A percentile compares a stretch with the other conserved stretches of the same genome.
phyloP scores from a whole-genome alignment of 1,140 invertebrate genomes.

The Oscheius sp. region DNA sequence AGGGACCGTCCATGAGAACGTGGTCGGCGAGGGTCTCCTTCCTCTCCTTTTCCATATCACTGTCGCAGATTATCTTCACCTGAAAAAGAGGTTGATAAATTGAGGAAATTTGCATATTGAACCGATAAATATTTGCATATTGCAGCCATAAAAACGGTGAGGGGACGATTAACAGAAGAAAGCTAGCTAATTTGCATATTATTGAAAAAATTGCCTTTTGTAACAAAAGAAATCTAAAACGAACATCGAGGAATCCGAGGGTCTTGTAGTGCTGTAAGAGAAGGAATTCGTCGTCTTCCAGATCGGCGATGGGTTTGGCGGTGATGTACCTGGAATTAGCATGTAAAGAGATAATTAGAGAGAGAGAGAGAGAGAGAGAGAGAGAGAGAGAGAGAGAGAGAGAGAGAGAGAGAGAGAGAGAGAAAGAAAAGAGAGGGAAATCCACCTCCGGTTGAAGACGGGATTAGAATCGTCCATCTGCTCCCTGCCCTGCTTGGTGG shows the following conservation, averaged over 20 bases:
- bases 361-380: no score
- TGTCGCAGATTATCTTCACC: constrained; percentile 6
- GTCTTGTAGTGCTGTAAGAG: constrained; percentile 69
- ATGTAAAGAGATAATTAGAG: no score
- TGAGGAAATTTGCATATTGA: constrained; percentile 26
- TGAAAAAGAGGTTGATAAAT: constrained; percentile 25
- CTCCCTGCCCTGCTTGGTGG: constrained; percentile 71
- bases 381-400: no score
- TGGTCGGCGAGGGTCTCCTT: constrained; percentile 30
- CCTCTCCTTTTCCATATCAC: not conserved
- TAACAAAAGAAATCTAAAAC: not conserved
- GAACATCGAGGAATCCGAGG: constrained; percentile 42
- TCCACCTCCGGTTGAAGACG: constrained; percentile 77
- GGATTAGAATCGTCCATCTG: constrained; percentile 77
- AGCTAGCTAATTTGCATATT: no score
- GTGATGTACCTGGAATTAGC: constrained; percentile 62
- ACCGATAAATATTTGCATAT: not conserved
- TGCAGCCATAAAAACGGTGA: no score
- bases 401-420: no score
- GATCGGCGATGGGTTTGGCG: constrained; percentile 86
- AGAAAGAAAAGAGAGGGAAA: constrained; percentile 61
- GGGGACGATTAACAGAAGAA: no score
- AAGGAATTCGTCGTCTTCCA: constrained; percentile 85
- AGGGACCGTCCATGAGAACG: constrained; percentile 25
- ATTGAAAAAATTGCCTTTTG: no score